Base-by-base conservation (phyloP, 1,140 invertebrate genomes). In the Doryteuthis pealeii region DNA sequence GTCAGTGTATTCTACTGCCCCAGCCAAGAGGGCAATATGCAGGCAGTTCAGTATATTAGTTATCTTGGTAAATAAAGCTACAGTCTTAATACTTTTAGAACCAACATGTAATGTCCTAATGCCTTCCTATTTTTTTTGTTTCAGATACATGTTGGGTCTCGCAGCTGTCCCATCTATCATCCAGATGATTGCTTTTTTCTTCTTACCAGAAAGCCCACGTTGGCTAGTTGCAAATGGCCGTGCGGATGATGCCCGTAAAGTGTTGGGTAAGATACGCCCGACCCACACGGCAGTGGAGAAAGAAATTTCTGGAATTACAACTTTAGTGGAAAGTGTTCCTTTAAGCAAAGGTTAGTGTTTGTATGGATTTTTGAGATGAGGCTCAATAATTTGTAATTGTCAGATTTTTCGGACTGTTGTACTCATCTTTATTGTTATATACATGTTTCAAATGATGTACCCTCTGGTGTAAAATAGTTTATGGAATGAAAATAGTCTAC, bases 241-340 rank as follows among this genome's bases (percentile, higher is more conserved):
- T 6, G 70, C 77, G 18, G 85, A 86, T 22, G 73, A 89, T 65
- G 90, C 90, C 0, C 71, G 81, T 30, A 75, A 79, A 45, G 88
- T 90, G 15, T 79, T 91, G 10, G 33, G 78, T 22, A 83, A 81
- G 30, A 87, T 90, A 49, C 80, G 89, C 35, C 85, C 84, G 15
- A 43, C 73, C 30, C 33, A 74, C 22, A 79, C 82, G 71, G 83
- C 86, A 3, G 76, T 40, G 10, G 35, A 40, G 10, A 40, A 40
- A 40, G 35, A 40, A 40, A 83, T 0, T 76, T 76, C 14, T 74
- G 67, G 8, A 49, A 76, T 40, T 10, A 10, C 12, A 68, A 72
- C 26, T 32, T 81, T 31, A 31, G 76, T 31, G 79, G 77, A 74
- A 87, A 83, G 67, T 87, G 84, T 67, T 32, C 14, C 12, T 32